Evolutionary conservation across 2,113 vertebrate genomes (phyloP).

Genomic region (Amblyopsis rosae): DNA sequence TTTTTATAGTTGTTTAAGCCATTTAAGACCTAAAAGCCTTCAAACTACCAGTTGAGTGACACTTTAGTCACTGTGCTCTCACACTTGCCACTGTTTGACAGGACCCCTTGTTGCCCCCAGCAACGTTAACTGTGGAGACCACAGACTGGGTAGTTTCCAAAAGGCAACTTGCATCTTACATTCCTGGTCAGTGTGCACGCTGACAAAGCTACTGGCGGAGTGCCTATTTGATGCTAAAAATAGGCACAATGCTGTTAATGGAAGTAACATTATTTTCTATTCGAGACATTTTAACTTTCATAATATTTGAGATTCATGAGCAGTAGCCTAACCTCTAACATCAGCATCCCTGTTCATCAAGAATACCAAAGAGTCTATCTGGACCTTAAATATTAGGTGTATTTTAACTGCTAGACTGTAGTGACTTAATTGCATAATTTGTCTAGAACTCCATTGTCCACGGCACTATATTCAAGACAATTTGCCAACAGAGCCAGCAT

Average conservation of each 20-base stretch:
- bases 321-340: background rate
- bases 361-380: background rate
- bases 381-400: background rate
- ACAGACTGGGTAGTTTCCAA: background rate
- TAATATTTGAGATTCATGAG: background rate
- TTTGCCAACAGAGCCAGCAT: too few species aligned
- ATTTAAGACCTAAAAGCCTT: too few species aligned
- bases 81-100: constrained; percentile 27
- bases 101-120: constrained; percentile 47
- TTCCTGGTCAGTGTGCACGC: background rate
- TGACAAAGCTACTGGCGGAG: background rate
- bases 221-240: background rate
- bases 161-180: background rate
- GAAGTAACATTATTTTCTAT: background rate
- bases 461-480: background rate
- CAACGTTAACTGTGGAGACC: constrained; percentile 58
- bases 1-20: too few species aligned
- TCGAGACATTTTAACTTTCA: background rate
- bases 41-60: too few species aligned
- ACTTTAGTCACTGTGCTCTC: constrained; percentile 6
- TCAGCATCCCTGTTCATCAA: too few species aligned
- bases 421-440: background rate
- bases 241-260: background rate
- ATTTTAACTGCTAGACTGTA: background rate
- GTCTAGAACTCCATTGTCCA: background rate